These are phyloP conservation scores for Neoseiulus cucumeris DNA, from an alignment of 1,140 invertebrate species.

Conservation along the genomic window DNA sequence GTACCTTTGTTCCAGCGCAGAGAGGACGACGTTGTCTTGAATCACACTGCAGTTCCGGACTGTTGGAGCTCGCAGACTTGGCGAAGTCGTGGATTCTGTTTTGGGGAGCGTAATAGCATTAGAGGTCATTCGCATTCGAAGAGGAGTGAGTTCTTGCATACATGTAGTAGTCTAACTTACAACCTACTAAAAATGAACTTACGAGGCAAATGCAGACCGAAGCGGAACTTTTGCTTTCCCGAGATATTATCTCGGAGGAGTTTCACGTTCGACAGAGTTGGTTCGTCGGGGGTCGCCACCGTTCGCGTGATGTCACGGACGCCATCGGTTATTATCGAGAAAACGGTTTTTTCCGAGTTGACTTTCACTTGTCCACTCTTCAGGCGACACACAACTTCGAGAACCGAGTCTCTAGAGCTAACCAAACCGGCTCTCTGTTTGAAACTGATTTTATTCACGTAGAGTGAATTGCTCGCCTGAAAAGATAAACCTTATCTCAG, in stretches of 20 bases:
- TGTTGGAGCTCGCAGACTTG: background rate
- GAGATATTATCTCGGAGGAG: background rate
- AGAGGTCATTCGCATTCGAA: too few relatives aligned
- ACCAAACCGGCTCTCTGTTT: background rate
- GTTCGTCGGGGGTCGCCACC: background rate
- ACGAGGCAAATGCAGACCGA: background rate
- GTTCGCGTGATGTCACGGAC: background rate
- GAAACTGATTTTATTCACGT: slow-evolving; percentile 1
- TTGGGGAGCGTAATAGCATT: too few relatives aligned
- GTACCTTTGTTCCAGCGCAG: slow-evolving; percentile 1
- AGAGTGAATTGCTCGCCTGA: slow-evolving; percentile 1
- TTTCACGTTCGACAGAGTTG: background rate
- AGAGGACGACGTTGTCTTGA: slow-evolving; percentile 9
- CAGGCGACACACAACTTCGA: background rate
- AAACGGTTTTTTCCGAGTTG: background rate
- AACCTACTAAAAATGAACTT: background rate
- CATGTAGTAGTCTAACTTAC: background rate
- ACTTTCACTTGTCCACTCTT: background rate
- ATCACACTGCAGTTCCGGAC: background rate
- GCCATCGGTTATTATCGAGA: background rate
- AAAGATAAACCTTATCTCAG: background rate
- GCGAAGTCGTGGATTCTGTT: background rate
- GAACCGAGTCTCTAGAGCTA: background rate
- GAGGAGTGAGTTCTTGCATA: too few relatives aligned
- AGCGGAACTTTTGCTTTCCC: background rate